Evolutionary conservation across 2,888 invertebrate species (phyloP).

Genomic region (Microctonus hyperodae): DNA sequence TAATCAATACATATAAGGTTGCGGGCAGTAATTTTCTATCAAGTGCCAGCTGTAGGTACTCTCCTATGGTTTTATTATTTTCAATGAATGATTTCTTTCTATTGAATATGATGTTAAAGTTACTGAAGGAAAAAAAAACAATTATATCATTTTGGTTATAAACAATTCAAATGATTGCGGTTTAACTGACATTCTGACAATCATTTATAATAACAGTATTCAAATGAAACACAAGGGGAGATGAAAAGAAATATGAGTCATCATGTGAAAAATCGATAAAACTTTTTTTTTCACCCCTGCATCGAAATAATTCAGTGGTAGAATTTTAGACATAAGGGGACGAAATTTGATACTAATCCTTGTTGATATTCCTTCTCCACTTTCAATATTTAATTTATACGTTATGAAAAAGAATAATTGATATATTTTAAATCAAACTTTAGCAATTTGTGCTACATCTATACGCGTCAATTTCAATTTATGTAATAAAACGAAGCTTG

Average conservation of each 20-base stretch:
- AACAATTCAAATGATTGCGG: background rate
- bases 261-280: background rate
- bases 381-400: background rate
- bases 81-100: background rate
- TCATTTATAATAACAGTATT: background rate
- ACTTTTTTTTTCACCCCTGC: background rate
- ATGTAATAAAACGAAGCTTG: constrained; percentile 36
- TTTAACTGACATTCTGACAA: background rate
- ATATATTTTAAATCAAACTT: background rate
- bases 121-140: background rate
- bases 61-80: background rate
- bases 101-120: background rate
- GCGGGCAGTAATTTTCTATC: background rate
- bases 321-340: background rate
- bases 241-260: background rate
- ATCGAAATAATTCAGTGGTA: background rate
- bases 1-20: background rate
- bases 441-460: background rate
- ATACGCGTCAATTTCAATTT: background rate
- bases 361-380: background rate
- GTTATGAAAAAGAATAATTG: background rate
- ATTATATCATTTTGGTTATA: background rate
- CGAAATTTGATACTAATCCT: background rate
- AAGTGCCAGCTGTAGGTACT: background rate
- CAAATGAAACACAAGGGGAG: background rate